A percentile compares a stretch with the other conserved stretches of the same genome.
Conservation (phyloP, 2,888 invertebrate genomes). For the Cryptus viduatorius region DNA sequence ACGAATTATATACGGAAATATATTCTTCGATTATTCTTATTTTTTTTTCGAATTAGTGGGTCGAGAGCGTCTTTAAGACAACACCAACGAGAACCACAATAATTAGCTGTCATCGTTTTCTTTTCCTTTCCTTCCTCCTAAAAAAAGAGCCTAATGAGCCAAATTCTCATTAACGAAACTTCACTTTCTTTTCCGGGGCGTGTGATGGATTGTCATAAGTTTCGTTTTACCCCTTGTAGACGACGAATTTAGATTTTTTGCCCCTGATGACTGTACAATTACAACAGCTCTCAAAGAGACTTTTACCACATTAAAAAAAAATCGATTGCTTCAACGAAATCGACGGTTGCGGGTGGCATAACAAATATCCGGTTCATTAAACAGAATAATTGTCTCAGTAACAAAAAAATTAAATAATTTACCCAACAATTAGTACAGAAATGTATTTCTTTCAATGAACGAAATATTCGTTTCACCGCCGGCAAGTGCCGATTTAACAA, state of each 20-base stretch:
- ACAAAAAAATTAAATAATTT: too few species aligned
- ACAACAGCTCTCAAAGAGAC: neutral
- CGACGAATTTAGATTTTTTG: neutral
- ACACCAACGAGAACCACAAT: neutral
- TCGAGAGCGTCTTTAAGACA: neutral
- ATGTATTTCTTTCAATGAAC: too few species aligned
- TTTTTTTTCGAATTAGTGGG: neutral
- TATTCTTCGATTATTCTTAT: too few species aligned
- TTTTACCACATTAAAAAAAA: neutral
- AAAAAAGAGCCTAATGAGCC: slow-evolving; percentile 6
- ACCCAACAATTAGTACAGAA: too few species aligned
- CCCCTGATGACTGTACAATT: neutral
- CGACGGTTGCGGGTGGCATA: too few species aligned
- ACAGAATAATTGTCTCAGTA: too few species aligned
- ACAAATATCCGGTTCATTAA: too few species aligned
- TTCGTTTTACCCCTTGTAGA: slow-evolving; percentile 5
- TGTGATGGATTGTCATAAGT: neutral
- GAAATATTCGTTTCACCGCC: too few species aligned
- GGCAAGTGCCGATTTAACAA: too few species aligned
- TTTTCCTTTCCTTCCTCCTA: neutral
- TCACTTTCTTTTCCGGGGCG: too few species aligned
- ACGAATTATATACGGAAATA: too few species aligned
- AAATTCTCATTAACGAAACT: neutral
- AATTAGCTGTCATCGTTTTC: neutral
- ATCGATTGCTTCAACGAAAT: too few species aligned